Conservation (phyloP, 2,797 vertebrate genomes). For the Paguma larvata region DNA sequence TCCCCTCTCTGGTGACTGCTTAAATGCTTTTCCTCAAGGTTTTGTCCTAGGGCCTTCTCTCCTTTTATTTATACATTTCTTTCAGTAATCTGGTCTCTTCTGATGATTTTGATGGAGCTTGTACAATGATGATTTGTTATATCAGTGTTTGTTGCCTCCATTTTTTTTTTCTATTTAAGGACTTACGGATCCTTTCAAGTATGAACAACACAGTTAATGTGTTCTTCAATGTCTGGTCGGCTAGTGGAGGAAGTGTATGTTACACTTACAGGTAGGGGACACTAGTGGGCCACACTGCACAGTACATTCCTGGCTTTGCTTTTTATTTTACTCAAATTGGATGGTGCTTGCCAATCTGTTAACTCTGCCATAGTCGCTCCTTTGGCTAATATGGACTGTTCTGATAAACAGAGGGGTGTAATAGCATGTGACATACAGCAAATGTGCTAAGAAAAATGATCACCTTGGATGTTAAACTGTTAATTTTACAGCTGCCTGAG, state of each 20-base stretch:
- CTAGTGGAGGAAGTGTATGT: neutral
- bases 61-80: neutral
- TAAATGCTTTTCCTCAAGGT: neutral
- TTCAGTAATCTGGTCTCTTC: neutral
- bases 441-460: slow-evolving; percentile 51
- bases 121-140: neutral
- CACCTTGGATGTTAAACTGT: neutral
- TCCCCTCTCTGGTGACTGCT: neutral
- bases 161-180: neutral
- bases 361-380: neutral
- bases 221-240: neutral
- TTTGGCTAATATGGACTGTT: neutral
- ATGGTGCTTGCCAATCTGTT: neutral
- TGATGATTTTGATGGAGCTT: neutral
- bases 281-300: neutral
- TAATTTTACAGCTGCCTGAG: slow-evolving; percentile 40
- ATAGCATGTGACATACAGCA: neutral
- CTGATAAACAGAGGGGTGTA: neutral
- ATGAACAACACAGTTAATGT: neutral
- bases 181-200: neutral
- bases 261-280: neutral
- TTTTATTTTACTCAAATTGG: slow-evolving; percentile 24
- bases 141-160: neutral
- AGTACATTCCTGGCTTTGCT: neutral
- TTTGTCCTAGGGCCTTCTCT: neutral